Evolutionary conservation across 2,113 vertebrate genomes (phyloP).

Genomic region (Eretmodus cyanostictus): DNA sequence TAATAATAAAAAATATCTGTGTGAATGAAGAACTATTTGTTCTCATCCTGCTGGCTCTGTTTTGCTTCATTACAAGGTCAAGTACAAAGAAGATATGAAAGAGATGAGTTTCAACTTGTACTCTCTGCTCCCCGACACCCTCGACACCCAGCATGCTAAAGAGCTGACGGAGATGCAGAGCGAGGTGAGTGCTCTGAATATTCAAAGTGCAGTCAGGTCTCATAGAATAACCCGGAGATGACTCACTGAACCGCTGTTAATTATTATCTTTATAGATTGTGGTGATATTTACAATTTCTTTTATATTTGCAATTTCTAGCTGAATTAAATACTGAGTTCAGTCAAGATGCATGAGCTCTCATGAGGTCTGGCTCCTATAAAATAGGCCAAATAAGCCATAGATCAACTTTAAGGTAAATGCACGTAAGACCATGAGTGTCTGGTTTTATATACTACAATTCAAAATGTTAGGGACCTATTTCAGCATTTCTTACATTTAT

Average conservation of each 20-base stretch:
- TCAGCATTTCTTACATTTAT: neutral
- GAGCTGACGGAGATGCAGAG: constrained; percentile 57
- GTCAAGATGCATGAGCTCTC: neutral
- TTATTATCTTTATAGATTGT: neutral
- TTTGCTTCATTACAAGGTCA: constrained; percentile 62
- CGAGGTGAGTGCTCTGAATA: constrained; percentile 9
- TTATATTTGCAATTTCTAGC: neutral
- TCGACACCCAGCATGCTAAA: constrained; percentile 78
- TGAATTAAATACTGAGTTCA: neutral
- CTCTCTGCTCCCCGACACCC: constrained; percentile 79
- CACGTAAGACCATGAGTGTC: fast-evolving
- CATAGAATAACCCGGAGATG: neutral
- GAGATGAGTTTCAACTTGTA: constrained; percentile 73
- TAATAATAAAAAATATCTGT: neutral
- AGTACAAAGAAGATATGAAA: constrained; percentile 77
- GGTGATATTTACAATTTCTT: neutral
- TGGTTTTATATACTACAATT: neutral
- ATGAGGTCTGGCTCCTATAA: neutral
- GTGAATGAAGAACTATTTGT: neutral
- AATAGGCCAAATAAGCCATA: neutral
- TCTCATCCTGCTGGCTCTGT: neutral
- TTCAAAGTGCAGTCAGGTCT: neutral
- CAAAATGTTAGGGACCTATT: neutral
- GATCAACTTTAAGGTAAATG: neutral
- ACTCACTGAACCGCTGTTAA: neutral